Conservation (phyloP, 2,113 vertebrate species). For the Serilophus lunatus region DNA sequence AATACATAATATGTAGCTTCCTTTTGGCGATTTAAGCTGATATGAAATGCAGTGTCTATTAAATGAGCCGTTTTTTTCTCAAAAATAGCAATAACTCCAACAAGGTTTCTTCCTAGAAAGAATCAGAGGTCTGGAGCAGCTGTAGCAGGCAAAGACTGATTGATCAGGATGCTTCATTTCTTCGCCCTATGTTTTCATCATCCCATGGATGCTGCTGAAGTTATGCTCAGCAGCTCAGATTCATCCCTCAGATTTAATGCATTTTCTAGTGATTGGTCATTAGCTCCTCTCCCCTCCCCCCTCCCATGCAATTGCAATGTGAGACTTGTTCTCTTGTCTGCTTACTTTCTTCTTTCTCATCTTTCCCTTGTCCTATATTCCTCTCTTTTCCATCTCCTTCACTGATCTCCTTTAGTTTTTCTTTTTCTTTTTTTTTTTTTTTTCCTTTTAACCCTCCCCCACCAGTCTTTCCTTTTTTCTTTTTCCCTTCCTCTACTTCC, state of each 20-base stretch:
- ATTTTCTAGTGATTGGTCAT: background rate
- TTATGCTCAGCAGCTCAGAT: background rate
- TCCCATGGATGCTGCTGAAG: background rate
- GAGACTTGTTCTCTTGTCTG: background rate
- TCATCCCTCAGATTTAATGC: background rate
- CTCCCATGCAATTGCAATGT: background rate
- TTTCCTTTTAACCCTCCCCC: background rate
- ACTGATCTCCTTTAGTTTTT: background rate
- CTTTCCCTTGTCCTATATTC: background rate
- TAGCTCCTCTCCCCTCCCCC: background rate
- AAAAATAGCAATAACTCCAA: background rate
- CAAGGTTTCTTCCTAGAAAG: background rate
- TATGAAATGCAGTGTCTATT: background rate
- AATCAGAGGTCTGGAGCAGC: background rate
- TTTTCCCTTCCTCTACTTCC: no score
- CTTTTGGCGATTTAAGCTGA: background rate
- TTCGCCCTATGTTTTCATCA: background rate
- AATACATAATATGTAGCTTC: background rate
- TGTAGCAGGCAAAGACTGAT: background rate
- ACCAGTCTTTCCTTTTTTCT: no score
- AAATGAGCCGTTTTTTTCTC: background rate
- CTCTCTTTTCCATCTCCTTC: background rate
- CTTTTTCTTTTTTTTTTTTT: background rate
- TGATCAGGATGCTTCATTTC: background rate
- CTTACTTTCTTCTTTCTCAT: background rate